A percentile compares a stretch with the other conserved stretches of the same genome.
Evolutionary conservation across 2,797 vertebrate species (phyloP).

Genomic region (Denticeps clupeoides): DNA sequence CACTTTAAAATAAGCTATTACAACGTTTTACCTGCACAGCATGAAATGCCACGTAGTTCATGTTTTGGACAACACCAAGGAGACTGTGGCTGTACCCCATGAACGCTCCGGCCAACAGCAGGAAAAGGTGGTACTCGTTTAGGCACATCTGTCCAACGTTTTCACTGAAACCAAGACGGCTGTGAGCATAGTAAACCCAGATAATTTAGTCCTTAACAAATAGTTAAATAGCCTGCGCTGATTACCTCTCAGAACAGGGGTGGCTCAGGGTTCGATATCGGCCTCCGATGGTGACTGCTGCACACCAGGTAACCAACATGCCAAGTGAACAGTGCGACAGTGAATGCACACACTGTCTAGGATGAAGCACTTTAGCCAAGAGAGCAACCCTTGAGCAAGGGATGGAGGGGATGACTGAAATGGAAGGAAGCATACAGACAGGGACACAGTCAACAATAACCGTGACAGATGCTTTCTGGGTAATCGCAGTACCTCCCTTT

Average conservation of each 20-base stretch:
- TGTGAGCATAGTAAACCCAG: neutral
- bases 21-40: slow-evolving; percentile 73
- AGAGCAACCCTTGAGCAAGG: slow-evolving; percentile 83
- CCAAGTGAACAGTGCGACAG: slow-evolving; percentile 74
- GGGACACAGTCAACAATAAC: neutral
- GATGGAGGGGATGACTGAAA: slow-evolving; percentile 78
- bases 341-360: slow-evolving; percentile 74
- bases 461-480: neutral
- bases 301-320: slow-evolving; percentile 78
- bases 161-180: neutral
- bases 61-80: slow-evolving; percentile 77
- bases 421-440: neutral
- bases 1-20: neutral
- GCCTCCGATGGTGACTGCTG: slow-evolving; percentile 67
- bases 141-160: slow-evolving; percentile 57
- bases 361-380: slow-evolving; percentile 79
- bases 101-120: slow-evolving; percentile 81
- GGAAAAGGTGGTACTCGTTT: slow-evolving; percentile 81
- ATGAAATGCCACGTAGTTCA: slow-evolving; percentile 86
- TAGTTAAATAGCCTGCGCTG: neutral
- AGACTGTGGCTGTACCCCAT: slow-evolving; percentile 83
- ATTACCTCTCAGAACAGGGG: slow-evolving; percentile 70
- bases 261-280: slow-evolving; percentile 66
- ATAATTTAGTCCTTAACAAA: neutral
- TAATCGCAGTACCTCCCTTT: slow-evolving; percentile 18